A percentile compares a stretch with the other conserved stretches of the same genome.
These are phyloP conservation scores for Paracyclopina nana DNA, from an alignment of 1,140 invertebrate species.

Conservation along the genomic window DNA sequence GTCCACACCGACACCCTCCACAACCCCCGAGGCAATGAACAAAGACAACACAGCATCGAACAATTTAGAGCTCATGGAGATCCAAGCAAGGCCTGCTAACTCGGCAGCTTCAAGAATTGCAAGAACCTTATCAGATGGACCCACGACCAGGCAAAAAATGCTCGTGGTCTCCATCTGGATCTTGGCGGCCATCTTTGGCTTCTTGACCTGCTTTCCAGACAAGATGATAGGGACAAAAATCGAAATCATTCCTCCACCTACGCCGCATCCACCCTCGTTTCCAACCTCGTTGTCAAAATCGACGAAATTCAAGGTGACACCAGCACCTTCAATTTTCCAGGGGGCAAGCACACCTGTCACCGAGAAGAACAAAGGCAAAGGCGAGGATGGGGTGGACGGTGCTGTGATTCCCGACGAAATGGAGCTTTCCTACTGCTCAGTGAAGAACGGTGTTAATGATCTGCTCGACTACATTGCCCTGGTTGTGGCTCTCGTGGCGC, in stretches of 20 bases:
- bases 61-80: neutral
- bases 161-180: constrained; percentile 6
- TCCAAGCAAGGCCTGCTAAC: neutral
- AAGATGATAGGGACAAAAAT: constrained; percentile 2
- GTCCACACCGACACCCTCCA: neutral
- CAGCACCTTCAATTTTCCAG: neutral
- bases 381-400: neutral
- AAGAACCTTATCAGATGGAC: constrained; percentile 7
- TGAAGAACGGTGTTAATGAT: constrained; percentile 9
- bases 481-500: constrained; percentile 1
- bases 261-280: no score
- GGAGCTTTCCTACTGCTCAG: neutral
- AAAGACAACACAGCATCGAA: neutral
- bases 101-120: neutral
- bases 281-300: neutral
- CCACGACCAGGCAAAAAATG: constrained; percentile 5
- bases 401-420: neutral
- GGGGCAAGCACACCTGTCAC: neutral
- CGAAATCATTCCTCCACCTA: no score
- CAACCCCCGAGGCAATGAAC: neutral
- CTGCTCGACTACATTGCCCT: constrained; percentile 6
- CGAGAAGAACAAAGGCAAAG: neutral
- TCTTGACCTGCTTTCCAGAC: constrained; percentile 3
- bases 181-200: constrained; percentile 3
- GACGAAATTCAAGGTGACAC: neutral